Evolutionary conservation across 2,113 vertebrate species (phyloP).

Genomic region (Oriolus oriolus): DNA sequence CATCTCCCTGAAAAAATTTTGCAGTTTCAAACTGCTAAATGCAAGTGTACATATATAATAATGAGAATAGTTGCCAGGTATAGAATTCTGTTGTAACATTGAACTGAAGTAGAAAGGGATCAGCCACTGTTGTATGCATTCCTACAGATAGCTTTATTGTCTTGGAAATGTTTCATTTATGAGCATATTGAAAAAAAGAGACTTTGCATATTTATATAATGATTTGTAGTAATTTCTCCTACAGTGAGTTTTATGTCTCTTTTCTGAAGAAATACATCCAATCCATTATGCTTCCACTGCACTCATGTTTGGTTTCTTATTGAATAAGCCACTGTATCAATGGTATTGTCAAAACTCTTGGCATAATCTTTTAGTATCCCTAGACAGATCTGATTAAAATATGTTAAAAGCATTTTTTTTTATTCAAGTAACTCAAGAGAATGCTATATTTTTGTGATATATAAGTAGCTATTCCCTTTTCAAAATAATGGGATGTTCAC

Average conservation of each 20-base stretch:
- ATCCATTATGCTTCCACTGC: neutral
- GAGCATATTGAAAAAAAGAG: neutral
- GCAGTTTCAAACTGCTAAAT: neutral
- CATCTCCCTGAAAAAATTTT: neutral
- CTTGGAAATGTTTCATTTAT: conserved; percentile 2
- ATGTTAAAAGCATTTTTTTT: neutral
- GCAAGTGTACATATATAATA: neutral
- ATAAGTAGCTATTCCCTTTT: neutral
- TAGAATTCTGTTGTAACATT: neutral
- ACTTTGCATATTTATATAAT: neutral
- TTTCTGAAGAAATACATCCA: neutral
- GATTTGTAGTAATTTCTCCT: neutral
- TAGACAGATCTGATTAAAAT: neutral
- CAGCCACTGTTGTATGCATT: neutral
- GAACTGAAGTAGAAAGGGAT: neutral
- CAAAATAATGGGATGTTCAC: neutral
- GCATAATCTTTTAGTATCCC: neutral
- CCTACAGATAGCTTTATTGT: neutral
- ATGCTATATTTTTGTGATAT: neutral
- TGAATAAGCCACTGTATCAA: neutral
- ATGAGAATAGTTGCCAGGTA: neutral
- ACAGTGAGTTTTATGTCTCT: neutral
- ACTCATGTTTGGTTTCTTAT: neutral
- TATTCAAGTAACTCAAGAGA: neutral
- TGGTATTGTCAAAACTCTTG: neutral